Conservation (phyloP, 2,113 vertebrate species). For the Phalacrocorax aristotelis region DNA sequence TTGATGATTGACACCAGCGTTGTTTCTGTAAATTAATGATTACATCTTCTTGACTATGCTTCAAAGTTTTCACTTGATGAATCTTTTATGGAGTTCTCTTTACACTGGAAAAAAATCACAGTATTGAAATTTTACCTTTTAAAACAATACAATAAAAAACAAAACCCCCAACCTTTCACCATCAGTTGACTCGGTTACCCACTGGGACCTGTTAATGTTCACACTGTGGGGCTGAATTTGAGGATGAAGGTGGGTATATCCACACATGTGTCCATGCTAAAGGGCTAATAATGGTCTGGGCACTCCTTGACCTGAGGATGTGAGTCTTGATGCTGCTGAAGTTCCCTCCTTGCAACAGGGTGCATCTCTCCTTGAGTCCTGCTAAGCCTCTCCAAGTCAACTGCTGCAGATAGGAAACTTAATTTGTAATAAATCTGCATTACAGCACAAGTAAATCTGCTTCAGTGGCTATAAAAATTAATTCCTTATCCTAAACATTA, state of each 20-base stretch:
- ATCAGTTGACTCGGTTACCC: background rate
- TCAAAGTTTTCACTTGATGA: constrained; percentile 39
- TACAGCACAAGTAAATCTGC: constrained; percentile 51
- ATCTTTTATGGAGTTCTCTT: constrained; percentile 31
- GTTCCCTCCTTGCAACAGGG: background rate
- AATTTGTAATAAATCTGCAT: constrained; percentile 68
- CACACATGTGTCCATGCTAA: fast-evolving
- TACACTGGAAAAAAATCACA: background rate
- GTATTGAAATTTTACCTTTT: background rate
- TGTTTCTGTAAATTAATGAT: background rate
- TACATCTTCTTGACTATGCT: background rate
- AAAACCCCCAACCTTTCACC: background rate
- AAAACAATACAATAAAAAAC: background rate
- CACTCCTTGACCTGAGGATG: background rate
- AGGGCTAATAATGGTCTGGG: background rate
- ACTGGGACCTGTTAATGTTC: background rate
- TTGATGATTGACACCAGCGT: background rate
- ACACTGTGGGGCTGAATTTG: background rate
- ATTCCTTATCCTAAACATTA: constrained; percentile 73
- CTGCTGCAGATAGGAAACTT: constrained; percentile 23
- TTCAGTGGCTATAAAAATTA: constrained; percentile 70
- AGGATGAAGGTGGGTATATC: background rate
- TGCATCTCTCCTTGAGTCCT: background rate
- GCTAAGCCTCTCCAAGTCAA: background rate
- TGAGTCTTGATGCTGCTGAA: background rate